Conservation (phyloP, 2,113 vertebrate species). For the Haemorhous mexicanus region DNA sequence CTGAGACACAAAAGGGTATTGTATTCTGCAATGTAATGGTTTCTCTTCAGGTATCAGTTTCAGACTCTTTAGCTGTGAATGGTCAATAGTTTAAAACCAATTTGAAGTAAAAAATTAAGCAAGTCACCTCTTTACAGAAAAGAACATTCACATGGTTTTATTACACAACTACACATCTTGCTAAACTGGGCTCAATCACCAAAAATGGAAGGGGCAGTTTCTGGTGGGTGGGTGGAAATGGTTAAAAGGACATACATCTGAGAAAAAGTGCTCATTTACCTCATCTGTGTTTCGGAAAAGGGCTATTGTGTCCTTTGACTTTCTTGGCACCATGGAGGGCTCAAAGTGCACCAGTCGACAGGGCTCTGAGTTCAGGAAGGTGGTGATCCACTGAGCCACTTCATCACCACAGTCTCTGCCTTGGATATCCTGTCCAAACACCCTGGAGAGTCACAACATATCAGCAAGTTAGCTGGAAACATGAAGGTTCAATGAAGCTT, state of each 20-base stretch:
- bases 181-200: neutral
- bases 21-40: neutral
- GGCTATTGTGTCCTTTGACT: conserved; percentile 19
- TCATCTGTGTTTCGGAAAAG: conserved; percentile 47
- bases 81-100: neutral
- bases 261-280: conserved; percentile 32
- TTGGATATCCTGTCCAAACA: conserved; percentile 79
- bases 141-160: neutral
- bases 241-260: neutral
- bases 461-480: neutral
- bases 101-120: neutral
- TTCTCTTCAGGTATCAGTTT: neutral
- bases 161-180: neutral
- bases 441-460: conserved; percentile 54
- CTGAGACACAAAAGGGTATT: neutral
- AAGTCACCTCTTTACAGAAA: neutral
- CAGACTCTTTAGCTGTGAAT: neutral
- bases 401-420: conserved; percentile 89
- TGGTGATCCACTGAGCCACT: conserved; percentile 83
- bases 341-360: conserved; percentile 89
- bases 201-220: neutral
- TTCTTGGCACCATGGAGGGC: conserved; percentile 76
- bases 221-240: neutral
- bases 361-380: conserved; percentile 71
- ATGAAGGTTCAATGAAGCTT: neutral